Base-by-base conservation (phyloP, 2,797 vertebrate genomes). In the Champsocephalus esox region DNA sequence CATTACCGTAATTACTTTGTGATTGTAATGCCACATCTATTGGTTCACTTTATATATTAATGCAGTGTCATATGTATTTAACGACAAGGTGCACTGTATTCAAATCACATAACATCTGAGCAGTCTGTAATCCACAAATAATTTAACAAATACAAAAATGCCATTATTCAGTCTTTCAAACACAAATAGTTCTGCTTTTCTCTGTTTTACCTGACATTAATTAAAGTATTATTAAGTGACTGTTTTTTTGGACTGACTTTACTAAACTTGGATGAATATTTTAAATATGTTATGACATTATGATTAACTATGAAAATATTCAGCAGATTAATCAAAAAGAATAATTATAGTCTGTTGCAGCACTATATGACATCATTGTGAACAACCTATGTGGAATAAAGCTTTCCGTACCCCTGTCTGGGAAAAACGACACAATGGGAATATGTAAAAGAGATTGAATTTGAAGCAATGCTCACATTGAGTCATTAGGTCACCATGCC, bases 401-500 rank as follows among this genome's bases (percentile, higher is more conserved):
- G n/a, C 51, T 24, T 24, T 32, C 14, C 17, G 8, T 38, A 34
- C 54, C 58, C 14, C 14, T n/a, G 43, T 24, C 34, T 12, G 48
- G 14, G 17, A 38, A 54, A 28, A 66, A 38, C 1, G 32, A 38
- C 19, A 57, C 12, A 16, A 48, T 56, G 41, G 8, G 21, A 3
- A 19, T 0, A n/a, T 64, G 54, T 56, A 44, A 66, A 52, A 71
- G 49, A 51, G 60, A 51, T 46, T 34, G 57, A 7, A 73, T 67
- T 63, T 46, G 58, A 61, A 65, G 73, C 49, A 55, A 5, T 13
- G 48, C 57, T 80, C 48, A 54, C 21, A 16, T 11, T 66, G 64
- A 81, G 63, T 74, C 63, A 83, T 75, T 72, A 70, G 69, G 80
- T 70, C 77, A 71, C 80, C 64, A 19, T 73, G 46, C 41, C 52